Evolutionary conservation across 1,140 invertebrate genomes (phyloP), one percentile per base, ranked within the genome.

Genomic region (Penaeus vannamei): DNA sequence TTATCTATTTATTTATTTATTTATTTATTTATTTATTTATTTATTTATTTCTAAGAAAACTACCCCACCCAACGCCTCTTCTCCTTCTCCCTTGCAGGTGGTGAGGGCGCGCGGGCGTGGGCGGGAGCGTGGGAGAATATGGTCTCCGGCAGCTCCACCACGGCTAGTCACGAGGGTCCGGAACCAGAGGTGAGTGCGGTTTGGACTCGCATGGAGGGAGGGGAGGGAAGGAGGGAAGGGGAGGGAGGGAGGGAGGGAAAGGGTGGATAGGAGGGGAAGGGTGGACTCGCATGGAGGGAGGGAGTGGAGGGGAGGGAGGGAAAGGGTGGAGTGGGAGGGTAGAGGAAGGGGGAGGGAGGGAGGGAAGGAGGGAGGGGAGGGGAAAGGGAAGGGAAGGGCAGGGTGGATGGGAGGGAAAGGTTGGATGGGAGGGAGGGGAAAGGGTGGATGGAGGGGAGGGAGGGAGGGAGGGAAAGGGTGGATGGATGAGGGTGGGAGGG

Each of bases 91-190:
- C 53, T 53, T 23, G 22, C 77, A 80, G 77, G 77, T 80, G 42
- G 77, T 77, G 76, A 80, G 79, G 79, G 79, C 79, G 79, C 60
- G 79, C 46, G 14, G 42, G 77, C 77, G 77, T 53, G 77, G 79
- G 46, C 46, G 79, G n/a, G 79, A 59, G 46, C 36, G 53, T 81
- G 79, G 46, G 79, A 81, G 79, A 81, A 81, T 81, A 81, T 81
- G 79, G 79, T 81, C 46, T 81, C 79, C 46, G 79, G 79, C 46
- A 59, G 36, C 46, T 79, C 77, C 77, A 79, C 77, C 77, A 46
- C 46, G 17, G 79, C 79, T 59, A 81, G 79, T 59, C 46, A 81
- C 79, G 79, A 59, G 22, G 79, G 79, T 81, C 26, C 53, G 17
- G 79, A 81, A 29, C 79, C 79, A 23, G 79, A 81, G 79, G 77